Base-by-base conservation (phyloP, 2,888 invertebrate species). In the Eristalis intricaria region DNA sequence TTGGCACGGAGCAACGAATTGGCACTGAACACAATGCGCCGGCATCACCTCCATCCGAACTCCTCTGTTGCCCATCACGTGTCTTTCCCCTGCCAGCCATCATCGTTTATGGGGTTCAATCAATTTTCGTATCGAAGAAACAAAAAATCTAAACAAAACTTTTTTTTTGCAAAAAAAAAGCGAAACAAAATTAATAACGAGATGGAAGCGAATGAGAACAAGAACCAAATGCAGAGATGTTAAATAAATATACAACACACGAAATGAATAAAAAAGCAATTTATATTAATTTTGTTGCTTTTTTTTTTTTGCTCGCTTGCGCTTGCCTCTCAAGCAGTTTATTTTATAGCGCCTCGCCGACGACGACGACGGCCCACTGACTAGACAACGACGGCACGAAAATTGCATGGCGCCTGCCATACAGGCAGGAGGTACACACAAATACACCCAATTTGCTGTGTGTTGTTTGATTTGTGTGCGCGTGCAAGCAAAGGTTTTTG, bases 341-440 rank as follows among this genome's bases (percentile, higher is more conserved):
- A 84, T 87, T 83, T 79, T 87, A 87, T 87, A 87, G 83, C 86
- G 83, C 86, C 83, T 79, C 78, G 83, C 83, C 83, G 86, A 84
- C 86, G 83, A 79, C 78, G 83, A 79, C 83, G 86, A 84, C 86
- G 83, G 83, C 79, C 83, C 86, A 83, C 83, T 84, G 86, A 87
- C 86, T 87, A 87, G 86, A 84, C 86, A 82, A 81, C 81, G 75
- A 77, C 85, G 73, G 86, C 83, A 79, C 86, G 79, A 79, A 87
- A 87, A 87, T 84, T 87, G 86, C 86, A 87, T 87, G 86, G 86
- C 86, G 86, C 86, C 86, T 87, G 78, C 86, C 66, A 87, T 79
- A 84, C 86, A 71, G 75, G 68, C 78, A 19, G 50, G 50, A 8
- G 50, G 50, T 50, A 50, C 50, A 50, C 50, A 50, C 50, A 50